Base-by-base conservation (phyloP, 2,113 vertebrate genomes). In the Columbina picui region DNA sequence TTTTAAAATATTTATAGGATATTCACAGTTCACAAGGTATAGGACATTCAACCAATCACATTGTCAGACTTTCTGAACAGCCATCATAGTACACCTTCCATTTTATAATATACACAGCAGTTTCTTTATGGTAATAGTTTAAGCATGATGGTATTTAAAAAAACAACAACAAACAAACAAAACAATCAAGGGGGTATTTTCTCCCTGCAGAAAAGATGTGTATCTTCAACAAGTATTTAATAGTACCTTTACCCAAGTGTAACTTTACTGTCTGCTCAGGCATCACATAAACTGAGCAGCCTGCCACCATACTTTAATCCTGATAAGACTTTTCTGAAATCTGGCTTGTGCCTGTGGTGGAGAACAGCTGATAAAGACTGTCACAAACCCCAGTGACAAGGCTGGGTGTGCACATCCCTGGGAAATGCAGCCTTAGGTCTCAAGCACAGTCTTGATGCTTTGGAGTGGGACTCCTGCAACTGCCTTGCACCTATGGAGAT, bases 1-100 rank as follows among this genome's bases (percentile, higher is more conserved):
- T 75, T 92, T 70, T 96, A 78, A 96, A 96, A 94, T 95, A 96
- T 95, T 95, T 93, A 95, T 96, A 77, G 34, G 59, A 53, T 41
- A 57, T 93, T 82, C 94, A 95, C 52, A 87, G 94, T 82, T 93
- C 87, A 94, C 7, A 41, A 71, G 74, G 82, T 87, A 79, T 9
- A 85, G 59, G 67, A 80, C 60, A 70, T 60, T 78, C 68, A 87
- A 34, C 87, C 68, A 78, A 77, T 70, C 90, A 78, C 19, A 1
- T 34, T 90, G 86, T 77, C 63, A 91, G 59, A 94, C 52, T 81
- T 50, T 68, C 82, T 30, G 53, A 87, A 63, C 29, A 88, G 85
- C n/a, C 68, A 88, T 50, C 74, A 47, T 12, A 59, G 27, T 13
- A 11, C 88, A 64, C 47, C n/a, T 86, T 88, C 18, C 52, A 57